Conservation (phyloP, 2,113 vertebrate species). For the Triplophysa siluroides region DNA sequence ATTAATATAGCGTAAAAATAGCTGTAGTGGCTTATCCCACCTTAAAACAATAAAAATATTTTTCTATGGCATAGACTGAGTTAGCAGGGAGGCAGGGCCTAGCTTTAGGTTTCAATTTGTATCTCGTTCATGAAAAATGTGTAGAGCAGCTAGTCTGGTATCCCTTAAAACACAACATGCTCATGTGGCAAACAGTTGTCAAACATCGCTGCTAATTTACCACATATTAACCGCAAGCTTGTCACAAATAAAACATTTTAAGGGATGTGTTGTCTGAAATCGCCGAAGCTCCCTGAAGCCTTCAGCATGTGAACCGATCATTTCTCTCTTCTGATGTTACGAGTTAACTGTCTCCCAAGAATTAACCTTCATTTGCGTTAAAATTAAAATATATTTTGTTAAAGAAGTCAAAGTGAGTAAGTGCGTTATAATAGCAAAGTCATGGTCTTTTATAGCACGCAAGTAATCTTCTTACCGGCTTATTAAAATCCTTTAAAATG, state of each 20-base stretch:
- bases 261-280: not conserved
- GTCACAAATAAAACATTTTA: not conserved
- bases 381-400: constrained; percentile 16
- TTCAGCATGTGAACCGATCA: not conserved
- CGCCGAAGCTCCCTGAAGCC: not conserved
- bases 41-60: too few species aligned
- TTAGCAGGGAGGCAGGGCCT: too few species aligned
- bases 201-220: not conserved
- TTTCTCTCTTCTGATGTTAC: not conserved
- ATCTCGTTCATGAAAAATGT: too few species aligned
- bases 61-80: too few species aligned
- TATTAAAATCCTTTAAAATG: not conserved
- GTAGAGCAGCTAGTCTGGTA: too few species aligned
- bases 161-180: too few species aligned
- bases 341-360: not conserved
- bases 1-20: too few species aligned
- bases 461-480: constrained; percentile 34
- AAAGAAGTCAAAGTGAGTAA: not conserved
- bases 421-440: constrained; percentile 14
- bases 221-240: not conserved
- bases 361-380: not conserved
- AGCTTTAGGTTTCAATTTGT: too few species aligned
- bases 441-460: constrained; percentile 2
- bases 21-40: too few species aligned
- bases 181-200: not conserved